phyloP scores from a whole-genome alignment of 1,140 invertebrate genomes.

The Achatina immaculata region DNA sequence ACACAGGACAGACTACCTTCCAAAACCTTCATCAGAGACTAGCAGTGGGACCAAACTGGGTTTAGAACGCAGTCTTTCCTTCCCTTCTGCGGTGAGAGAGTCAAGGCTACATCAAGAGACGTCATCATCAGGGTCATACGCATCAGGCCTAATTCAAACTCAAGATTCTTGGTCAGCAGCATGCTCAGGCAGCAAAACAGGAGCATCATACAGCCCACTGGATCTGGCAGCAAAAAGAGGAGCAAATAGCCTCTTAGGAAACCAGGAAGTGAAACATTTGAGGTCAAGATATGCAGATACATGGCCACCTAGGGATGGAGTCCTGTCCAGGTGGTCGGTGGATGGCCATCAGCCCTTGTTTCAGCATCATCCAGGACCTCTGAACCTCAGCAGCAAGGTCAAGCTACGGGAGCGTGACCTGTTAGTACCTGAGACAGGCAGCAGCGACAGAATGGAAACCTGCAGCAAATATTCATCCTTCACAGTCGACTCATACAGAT shows the following conservation, averaged over 20 bases:
- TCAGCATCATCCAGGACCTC: too few relatives aligned
- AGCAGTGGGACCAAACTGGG: background rate
- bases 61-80: conserved; percentile 24
- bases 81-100: background rate
- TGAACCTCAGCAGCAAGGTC: conserved; percentile 17
- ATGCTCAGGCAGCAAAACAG: too few relatives aligned
- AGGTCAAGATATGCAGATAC: background rate
- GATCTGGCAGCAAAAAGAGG: conserved; percentile 7
- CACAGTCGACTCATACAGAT: too few relatives aligned
- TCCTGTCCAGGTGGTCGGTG: conserved; percentile 12
- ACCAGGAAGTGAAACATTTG: background rate
- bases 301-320: background rate
- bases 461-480: too few relatives aligned
- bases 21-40: too few relatives aligned
- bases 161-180: too few relatives aligned
- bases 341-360: background rate
- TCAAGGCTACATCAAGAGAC: background rate
- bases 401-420: too few relatives aligned
- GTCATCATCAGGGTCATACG: background rate
- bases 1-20: background rate
- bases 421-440: too few relatives aligned
- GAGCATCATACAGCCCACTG: background rate
- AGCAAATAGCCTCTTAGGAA: background rate
- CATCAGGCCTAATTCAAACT: too few relatives aligned
- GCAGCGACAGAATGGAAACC: too few relatives aligned